These are phyloP conservation scores for Pachycephala philippinensis DNA, from an alignment of 2,113 vertebrate species.

Conservation along the genomic window DNA sequence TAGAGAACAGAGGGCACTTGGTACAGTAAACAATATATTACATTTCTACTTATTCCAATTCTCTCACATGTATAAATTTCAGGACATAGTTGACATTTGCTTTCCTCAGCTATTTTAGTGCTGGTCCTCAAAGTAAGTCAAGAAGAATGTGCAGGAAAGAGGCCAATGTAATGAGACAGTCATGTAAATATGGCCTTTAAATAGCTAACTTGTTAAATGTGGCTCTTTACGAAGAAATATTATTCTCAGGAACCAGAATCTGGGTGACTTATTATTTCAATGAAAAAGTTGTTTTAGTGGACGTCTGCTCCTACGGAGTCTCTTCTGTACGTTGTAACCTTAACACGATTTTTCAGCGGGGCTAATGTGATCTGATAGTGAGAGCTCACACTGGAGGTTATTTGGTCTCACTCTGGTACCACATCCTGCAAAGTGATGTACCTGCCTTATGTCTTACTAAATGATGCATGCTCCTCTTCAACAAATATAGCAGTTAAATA, in stretches of 20 bases:
- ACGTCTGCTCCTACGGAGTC: background rate
- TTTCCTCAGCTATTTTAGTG: conserved; percentile 83
- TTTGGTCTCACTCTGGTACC: conserved; percentile 58
- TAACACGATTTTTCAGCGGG: conserved; percentile 49
- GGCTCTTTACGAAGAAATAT: conserved; percentile 72
- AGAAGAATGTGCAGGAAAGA: conserved; percentile 72
- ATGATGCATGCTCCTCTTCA: conserved; percentile 72
- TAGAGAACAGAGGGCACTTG: conserved; percentile 78
- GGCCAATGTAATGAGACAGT: conserved; percentile 64
- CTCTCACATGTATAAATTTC: conserved; percentile 85
- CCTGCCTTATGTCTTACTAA: conserved; percentile 77
- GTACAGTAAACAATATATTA: conserved; percentile 90
- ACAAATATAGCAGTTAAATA: conserved; percentile 81
- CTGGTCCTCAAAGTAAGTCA: conserved; percentile 73
- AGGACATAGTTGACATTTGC: conserved; percentile 87
- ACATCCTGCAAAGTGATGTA: conserved; percentile 68
- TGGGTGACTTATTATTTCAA: conserved; percentile 49
- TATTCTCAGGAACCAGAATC: conserved; percentile 60
- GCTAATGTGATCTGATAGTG: conserved; percentile 42
- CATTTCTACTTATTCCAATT: conserved; percentile 89
- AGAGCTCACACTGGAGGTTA: conserved; percentile 50
- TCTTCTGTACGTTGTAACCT: background rate
- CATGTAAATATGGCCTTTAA: conserved; percentile 75
- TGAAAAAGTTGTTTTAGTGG: conserved; percentile 47
- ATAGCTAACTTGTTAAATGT: conserved; percentile 65